Evolutionary conservation across 2,113 vertebrate species (phyloP).

Genomic region (Hucho hucho): DNA sequence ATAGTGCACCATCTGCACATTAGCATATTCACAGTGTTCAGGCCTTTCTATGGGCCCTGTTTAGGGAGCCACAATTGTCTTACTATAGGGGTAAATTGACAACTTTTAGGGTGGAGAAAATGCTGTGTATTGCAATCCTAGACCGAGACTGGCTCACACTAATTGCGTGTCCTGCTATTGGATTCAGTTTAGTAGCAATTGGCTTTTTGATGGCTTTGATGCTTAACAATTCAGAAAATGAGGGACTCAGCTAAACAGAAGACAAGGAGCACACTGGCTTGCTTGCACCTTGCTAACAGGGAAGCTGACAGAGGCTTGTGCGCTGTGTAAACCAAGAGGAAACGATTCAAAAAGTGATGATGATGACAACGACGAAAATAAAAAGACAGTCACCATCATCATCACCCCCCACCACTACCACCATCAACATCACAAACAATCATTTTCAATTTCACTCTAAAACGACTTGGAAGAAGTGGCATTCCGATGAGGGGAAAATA

Average conservation of each 20-base stretch:
- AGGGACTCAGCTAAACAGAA: constrained; percentile 34
- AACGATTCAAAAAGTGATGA: constrained; percentile 24
- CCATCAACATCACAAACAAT: no score
- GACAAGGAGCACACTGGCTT: neutral
- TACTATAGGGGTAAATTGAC: constrained; percentile 9
- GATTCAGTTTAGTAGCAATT: constrained; percentile 41
- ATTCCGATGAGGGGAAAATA: constrained; percentile 32
- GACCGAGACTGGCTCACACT: neutral
- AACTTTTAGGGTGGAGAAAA: constrained; percentile 20
- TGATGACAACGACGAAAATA: constrained; percentile 17
- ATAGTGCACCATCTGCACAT: constrained; percentile 8
- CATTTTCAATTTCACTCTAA: neutral
- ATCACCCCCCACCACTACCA: no score
- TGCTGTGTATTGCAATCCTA: constrained; percentile 17
- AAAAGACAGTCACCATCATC: neutral
- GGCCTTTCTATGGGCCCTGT: constrained; percentile 8
- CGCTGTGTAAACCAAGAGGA: constrained; percentile 14
- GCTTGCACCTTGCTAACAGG: constrained; percentile 27
- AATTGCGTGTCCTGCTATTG: constrained; percentile 44
- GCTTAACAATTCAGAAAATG: constrained; percentile 26
- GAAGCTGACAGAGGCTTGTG: constrained; percentile 18
- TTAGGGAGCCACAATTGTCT: constrained; percentile 4
- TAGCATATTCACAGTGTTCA: neutral
- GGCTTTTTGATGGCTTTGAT: constrained; percentile 22
- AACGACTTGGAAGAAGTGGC: constrained; percentile 21